Evolutionary conservation across 2,888 invertebrate species (phyloP), one percentile per base, ranked within the genome.

Genomic region (Balanococcus diminutus): DNA sequence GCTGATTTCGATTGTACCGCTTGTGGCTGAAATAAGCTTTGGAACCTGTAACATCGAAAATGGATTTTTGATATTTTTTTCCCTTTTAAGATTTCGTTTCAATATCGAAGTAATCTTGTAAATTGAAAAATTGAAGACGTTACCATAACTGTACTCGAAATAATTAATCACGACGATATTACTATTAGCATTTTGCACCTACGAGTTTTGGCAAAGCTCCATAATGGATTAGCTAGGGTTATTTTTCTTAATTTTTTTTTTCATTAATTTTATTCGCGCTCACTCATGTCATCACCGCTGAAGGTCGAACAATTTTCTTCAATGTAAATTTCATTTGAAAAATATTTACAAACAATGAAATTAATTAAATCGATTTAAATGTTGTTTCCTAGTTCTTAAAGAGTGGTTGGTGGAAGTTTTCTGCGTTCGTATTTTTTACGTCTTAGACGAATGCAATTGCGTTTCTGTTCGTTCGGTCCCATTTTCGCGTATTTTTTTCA

Each of bases 41-140:
- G 75, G 51, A 85, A 42, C 85, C 85, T 85, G 79, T 16, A 72
- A 84, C 31, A 82, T 56, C 61, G 81, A 36, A 36, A 16, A 25
- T 14, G 28, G 9, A 56, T 56, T 56, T 56, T 56, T 56, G 8
- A 8, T 56, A 6, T 1, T 56, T 22, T 56, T 56, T 56, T 56
- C 22, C 1, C 56, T 1, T 2, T 16, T 51, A 6, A 42, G 14
- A 9, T 42, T 51, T 51, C 56, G 9, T 14, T 6, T 22, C 9
- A 2, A 6, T n/a, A n/a, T n/a, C n/a, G n/a, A n/a, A n/a, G n/a
- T n/a, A n/a, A n/a, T n/a, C 6, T 56, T 19, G 56, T 19, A 56
- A 22, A 56, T 19, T 2, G 56, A 22, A 56, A 56, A 56, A 56
- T 56, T 56, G 22, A 5, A 36, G 3, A 36, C 36, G 36, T 6